These are phyloP conservation scores for Allacma fusca DNA, from an alignment of 2,888 invertebrate species.

Conservation along the genomic window DNA sequence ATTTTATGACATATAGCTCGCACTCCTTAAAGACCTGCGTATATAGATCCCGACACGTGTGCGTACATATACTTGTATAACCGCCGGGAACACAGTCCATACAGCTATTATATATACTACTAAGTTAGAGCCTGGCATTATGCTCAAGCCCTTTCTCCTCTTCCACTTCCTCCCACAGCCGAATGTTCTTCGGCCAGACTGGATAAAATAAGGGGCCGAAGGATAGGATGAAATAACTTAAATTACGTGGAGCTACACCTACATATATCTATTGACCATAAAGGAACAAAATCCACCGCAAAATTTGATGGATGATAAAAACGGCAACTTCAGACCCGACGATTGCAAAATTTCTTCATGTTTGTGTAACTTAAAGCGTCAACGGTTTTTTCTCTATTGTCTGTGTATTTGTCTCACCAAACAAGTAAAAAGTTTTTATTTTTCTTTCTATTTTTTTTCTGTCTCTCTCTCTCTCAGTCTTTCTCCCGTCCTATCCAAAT, in stretches of 20 bases:
- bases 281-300: conserved; percentile 11
- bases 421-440: conserved; percentile 21
- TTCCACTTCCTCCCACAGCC: too few species aligned
- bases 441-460: conserved; percentile 22
- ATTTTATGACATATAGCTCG: too few species aligned
- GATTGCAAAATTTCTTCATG: conserved; percentile 16
- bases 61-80: too few species aligned
- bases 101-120: too few species aligned
- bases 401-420: conserved; percentile 4
- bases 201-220: background rate
- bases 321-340: background rate
- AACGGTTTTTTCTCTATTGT: conserved; percentile 4
- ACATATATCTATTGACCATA: background rate
- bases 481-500: too few species aligned
- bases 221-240: conserved; percentile 3
- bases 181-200: too few species aligned
- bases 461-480: too few species aligned
- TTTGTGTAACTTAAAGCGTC: conserved; percentile 8
- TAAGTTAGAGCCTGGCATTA: too few species aligned
- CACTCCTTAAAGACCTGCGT: too few species aligned
- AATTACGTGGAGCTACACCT: background rate
- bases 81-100: too few species aligned
- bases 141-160: too few species aligned
- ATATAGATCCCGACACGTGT: too few species aligned
- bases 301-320: conserved; percentile 16